These are phyloP conservation scores for Ephestia elutella DNA, from an alignment of 1,140 invertebrate genomes.

Conservation along the genomic window DNA sequence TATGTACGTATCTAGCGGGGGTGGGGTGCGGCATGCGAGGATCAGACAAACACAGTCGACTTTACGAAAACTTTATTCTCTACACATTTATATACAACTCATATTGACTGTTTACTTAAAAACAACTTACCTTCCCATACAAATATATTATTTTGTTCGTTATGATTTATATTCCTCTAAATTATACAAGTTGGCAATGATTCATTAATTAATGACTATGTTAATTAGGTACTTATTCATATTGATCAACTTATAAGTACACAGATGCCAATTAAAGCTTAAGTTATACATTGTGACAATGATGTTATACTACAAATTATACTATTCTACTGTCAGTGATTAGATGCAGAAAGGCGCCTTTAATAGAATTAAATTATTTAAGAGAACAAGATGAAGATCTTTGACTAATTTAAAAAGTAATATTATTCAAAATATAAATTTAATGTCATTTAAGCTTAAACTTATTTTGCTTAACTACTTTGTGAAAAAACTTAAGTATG, in stretches of 20 bases:
- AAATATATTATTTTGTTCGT: neutral
- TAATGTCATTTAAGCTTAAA: no score
- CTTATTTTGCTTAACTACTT: no score
- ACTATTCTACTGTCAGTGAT: neutral
- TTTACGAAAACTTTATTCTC: conserved; percentile 20
- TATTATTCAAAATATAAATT: no score
- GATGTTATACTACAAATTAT: neutral
- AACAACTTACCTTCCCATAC: neutral
- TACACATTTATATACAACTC: conserved; percentile 1
- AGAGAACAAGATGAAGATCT: no score
- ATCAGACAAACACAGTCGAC: conserved; percentile 22
- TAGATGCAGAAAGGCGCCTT: neutral
- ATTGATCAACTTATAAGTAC: neutral
- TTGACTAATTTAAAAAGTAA: no score
- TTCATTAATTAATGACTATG: conserved; percentile 1
- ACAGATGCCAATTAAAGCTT: conserved; percentile 16
- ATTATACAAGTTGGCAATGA: neutral
- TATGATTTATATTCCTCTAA: neutral
- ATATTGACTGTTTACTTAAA: neutral
- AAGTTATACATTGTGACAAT: conserved; percentile 16
- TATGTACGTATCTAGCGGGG: conserved; percentile 4
- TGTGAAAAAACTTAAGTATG: no score
- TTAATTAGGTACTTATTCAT: neutral
- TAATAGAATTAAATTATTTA: no score
- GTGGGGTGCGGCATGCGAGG: conserved; percentile 16